A percentile compares a stretch with the other conserved stretches of the same genome.
Evolutionary conservation across 1,140 invertebrate genomes (phyloP).

Genomic region (Mercenaria mercenaria): DNA sequence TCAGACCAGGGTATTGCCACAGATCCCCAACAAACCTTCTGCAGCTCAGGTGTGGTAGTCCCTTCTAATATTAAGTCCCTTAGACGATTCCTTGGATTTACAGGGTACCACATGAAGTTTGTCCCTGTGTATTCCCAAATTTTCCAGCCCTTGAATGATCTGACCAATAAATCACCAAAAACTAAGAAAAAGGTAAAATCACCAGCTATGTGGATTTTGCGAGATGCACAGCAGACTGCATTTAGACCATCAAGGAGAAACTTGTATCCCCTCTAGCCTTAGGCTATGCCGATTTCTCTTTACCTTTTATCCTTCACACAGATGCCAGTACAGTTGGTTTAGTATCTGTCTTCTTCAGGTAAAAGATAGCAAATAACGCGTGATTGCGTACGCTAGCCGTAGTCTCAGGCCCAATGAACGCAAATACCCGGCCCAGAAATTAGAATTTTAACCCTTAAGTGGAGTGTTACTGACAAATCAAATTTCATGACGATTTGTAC

Average conservation of each 20-base stretch:
- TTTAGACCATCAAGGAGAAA: background rate
- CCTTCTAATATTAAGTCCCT: background rate
- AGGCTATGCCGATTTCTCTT: background rate
- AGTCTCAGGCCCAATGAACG: too few relatives aligned
- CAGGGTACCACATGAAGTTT: background rate
- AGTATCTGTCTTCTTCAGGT: too few relatives aligned
- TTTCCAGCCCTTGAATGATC: constrained; percentile 58
- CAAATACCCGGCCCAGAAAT: too few relatives aligned
- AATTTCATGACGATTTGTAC: too few relatives aligned
- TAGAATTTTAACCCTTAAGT: constrained; percentile 62
- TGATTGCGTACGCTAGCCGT: constrained; percentile 75
- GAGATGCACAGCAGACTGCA: background rate
- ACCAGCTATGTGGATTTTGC: constrained; percentile 46
- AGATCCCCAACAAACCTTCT: background rate
- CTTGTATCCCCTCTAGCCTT: background rate
- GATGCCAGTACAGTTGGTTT: constrained; percentile 71
- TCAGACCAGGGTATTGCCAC: background rate
- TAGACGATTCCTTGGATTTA: too few relatives aligned
- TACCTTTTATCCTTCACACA: constrained; percentile 64
- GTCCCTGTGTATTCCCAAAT: constrained; percentile 77
- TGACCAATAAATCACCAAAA: background rate
- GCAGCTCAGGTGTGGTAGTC: constrained; percentile 72
- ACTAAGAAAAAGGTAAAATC: too few relatives aligned
- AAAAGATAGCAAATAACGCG: constrained; percentile 79
- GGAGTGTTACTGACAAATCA: constrained; percentile 41